A percentile compares a stretch with the other conserved stretches of the same genome.
Conservation (phyloP, 2,797 vertebrate genomes). For the Enteromius anoplus region DNA sequence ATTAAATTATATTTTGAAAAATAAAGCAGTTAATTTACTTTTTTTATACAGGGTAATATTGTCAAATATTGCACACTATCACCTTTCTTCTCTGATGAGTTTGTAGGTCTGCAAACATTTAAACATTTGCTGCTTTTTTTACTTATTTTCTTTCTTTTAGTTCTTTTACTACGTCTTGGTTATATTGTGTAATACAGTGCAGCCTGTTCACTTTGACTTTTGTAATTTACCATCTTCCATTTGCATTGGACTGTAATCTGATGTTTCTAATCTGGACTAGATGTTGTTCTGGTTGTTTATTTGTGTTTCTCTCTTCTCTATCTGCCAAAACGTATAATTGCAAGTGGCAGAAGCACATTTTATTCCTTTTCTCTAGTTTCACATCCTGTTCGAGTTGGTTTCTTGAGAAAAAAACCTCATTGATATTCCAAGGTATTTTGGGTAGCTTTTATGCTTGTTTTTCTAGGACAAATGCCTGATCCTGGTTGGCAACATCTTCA, state of each 20-base stretch:
- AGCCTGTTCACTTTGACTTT: slow-evolving; percentile 11
- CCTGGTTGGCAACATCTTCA: background rate
- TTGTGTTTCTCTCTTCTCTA: slow-evolving; percentile 4
- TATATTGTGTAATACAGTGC: background rate
- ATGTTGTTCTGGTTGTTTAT: background rate
- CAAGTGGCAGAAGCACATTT: slow-evolving; percentile 7
- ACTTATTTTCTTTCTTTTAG: background rate
- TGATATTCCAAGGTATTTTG: slow-evolving; percentile 10
- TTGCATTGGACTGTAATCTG: slow-evolving; percentile 13
- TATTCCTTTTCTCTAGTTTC: background rate
- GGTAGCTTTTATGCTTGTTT: slow-evolving; percentile 28
- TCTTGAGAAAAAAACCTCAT: background rate
- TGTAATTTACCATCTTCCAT: slow-evolving; percentile 21
- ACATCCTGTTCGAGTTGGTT: slow-evolving; percentile 5
- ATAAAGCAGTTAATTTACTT: background rate
- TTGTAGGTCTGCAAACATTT: too few relatives aligned
- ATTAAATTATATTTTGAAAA: background rate
- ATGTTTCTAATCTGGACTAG: slow-evolving; percentile 10
- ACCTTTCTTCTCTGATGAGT: too few relatives aligned
- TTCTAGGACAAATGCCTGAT: slow-evolving; percentile 3
- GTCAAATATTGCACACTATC: too few relatives aligned
- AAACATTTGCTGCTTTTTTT: background rate
- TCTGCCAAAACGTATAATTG: background rate
- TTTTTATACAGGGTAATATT: too few relatives aligned
- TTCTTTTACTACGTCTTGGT: background rate